Percentiles rank a stretch among this genome's conserved stretches.
Evolutionary conservation across 2,797 vertebrate genomes (phyloP).

Genomic region (Hippopotamyrus pictus): DNA sequence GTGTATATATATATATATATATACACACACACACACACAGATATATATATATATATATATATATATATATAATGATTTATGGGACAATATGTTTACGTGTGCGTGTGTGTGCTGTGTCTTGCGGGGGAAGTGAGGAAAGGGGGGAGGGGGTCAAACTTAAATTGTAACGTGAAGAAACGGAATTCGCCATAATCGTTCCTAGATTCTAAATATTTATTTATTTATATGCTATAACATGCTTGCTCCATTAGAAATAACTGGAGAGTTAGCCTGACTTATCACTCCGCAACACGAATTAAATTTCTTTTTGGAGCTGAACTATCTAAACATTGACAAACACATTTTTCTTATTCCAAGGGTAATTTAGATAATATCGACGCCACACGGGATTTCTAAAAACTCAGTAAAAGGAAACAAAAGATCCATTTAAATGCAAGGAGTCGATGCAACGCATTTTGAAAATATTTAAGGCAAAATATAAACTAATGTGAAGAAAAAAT

Average conservation of each 20-base stretch:
- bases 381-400: not conserved
- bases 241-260: not conserved
- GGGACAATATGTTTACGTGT: not conserved
- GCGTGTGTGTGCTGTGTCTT: not conserved
- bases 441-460: not conserved
- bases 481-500: slow-evolving; percentile 6
- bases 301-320: not conserved
- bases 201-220: slow-evolving; percentile 11
- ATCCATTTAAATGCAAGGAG: not conserved
- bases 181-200: not conserved
- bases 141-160: slow-evolving; percentile 6
- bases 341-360: not conserved
- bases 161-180: not conserved
- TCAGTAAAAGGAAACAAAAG: not conserved
- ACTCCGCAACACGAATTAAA: slow-evolving; percentile 4
- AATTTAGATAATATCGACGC: not conserved
- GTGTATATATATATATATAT: not conserved
- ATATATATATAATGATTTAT: not conserved
- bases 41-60: not conserved
- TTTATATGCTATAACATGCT: slow-evolving; percentile 7
- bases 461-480: not conserved
- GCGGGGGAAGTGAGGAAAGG: not conserved
- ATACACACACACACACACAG: no score
- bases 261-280: not conserved
- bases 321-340: not conserved